Percentiles rank a stretch among this genome's conserved stretches.
These are phyloP conservation scores for Patella caerulea DNA, from an alignment of 2,888 invertebrate species.

Conservation along the genomic window DNA sequence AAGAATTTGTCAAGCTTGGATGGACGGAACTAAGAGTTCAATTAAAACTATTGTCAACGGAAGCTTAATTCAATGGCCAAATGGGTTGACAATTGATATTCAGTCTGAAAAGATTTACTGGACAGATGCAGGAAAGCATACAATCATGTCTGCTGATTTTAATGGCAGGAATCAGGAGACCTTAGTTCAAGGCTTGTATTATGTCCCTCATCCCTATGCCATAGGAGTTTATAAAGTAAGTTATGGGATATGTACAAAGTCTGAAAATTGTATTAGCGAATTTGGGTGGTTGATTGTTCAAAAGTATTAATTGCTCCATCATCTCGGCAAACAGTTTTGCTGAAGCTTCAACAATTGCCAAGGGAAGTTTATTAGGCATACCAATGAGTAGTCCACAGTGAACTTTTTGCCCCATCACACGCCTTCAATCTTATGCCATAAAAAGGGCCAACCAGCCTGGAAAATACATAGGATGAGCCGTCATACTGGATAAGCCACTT, in stretches of 20 bases:
- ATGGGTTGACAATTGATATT: constrained; percentile 88
- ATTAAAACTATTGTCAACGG: constrained; percentile 67
- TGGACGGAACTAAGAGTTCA: constrained; percentile 80
- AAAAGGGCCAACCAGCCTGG: no score
- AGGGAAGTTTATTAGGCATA: no score
- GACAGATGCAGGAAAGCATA: constrained; percentile 73
- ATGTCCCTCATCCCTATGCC: constrained; percentile 87
- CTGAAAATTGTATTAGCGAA: no score
- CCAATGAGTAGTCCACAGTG: no score
- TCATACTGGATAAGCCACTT: no score
- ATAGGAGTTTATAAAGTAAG: constrained; percentile 83
- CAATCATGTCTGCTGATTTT: constrained; percentile 83
- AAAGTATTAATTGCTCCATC: no score
- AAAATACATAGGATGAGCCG: no score
- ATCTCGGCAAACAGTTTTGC: no score
- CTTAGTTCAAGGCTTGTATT: constrained; percentile 73
- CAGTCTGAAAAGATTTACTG: constrained; percentile 87
- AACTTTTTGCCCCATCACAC: no score
- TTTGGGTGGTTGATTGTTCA: no score
- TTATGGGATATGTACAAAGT: not conserved
- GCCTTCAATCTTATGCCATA: no score
- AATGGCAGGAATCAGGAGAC: constrained; percentile 76
- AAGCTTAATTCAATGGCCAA: constrained; percentile 86
- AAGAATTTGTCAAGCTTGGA: constrained; percentile 83
- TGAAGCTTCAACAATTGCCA: no score